Evolutionary conservation across 2,888 invertebrate species (phyloP).

Genomic region (Clivina fossor): DNA sequence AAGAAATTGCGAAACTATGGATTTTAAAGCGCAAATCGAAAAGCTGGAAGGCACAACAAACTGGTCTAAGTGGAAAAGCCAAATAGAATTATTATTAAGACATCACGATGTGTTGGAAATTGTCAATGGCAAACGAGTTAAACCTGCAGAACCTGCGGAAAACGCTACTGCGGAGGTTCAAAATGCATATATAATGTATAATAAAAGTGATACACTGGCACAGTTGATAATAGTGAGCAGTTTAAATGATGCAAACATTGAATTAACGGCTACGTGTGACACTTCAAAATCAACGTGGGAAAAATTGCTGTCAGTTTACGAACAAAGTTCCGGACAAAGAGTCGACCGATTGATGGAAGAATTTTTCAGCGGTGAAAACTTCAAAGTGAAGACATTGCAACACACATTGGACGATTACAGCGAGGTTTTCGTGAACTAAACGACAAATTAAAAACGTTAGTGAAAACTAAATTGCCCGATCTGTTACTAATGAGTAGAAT

Average conservation of each 20-base stretch:
- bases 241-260: slow-evolving; percentile 19
- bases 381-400: slow-evolving; percentile 18
- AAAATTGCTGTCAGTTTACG: slow-evolving; percentile 22
- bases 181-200: slow-evolving; percentile 2
- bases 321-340: slow-evolving; percentile 27
- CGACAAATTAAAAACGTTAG: slow-evolving; percentile 31
- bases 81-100: slow-evolving; percentile 34
- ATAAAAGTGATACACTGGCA: slow-evolving; percentile 14
- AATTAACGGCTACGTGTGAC: slow-evolving; percentile 23
- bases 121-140: slow-evolving; percentile 15
- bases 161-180: slow-evolving; percentile 8
- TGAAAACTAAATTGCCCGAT: slow-evolving; percentile 4
- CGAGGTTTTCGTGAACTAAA: slow-evolving; percentile 14
- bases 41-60: slow-evolving; percentile 28
- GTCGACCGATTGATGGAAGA: slow-evolving; percentile 22
- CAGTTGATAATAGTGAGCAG: slow-evolving; percentile 20
- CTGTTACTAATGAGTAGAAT: slow-evolving; percentile 6
- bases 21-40: slow-evolving; percentile 29
- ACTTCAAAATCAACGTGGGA: slow-evolving; percentile 18
- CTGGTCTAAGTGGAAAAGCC: slow-evolving; percentile 35
- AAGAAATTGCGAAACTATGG: too few relatives aligned
- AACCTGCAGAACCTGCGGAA: slow-evolving; percentile 7
- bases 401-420: slow-evolving; percentile 10
- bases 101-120: slow-evolving; percentile 36
- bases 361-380: slow-evolving; percentile 30